phyloP scores from a whole-genome alignment of 1,140 invertebrate genomes.

The Ceratina japonica region DNA sequence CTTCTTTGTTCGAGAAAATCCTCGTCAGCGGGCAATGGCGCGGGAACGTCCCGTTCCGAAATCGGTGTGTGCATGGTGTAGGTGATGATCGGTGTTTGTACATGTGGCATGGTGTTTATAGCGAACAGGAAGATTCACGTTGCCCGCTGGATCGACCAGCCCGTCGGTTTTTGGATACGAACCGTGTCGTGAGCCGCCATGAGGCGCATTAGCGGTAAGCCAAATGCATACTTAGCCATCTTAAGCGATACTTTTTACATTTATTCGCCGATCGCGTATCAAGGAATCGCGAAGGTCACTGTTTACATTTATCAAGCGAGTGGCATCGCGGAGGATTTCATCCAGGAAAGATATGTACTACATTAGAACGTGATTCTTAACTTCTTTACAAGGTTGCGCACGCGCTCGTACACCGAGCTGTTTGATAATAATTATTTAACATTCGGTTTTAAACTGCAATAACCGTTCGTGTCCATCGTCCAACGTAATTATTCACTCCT shows the following conservation, averaged over 20 bases:
- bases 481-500: no score
- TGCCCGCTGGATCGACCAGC: constrained; percentile 36
- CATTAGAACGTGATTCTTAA: constrained; percentile 12
- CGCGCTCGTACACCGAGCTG: not conserved
- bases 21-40: constrained; percentile 56
- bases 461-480: not conserved
- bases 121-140: constrained; percentile 46
- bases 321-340: not conserved
- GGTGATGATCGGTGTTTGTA: constrained; percentile 55
- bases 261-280: no score
- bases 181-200: constrained; percentile 65
- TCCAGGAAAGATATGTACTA: not conserved
- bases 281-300: not conserved
- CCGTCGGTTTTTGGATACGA: constrained; percentile 60
- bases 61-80: constrained; percentile 47
- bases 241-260: constrained; percentile 5
- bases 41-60: constrained; percentile 40
- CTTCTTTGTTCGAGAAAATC: constrained; percentile 34
- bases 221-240: constrained; percentile 14
- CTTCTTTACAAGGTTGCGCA: constrained; percentile 1
- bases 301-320: not conserved
- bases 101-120: constrained; percentile 68
- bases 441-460: not conserved
- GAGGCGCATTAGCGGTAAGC: constrained; percentile 76
- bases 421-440: constrained; percentile 14